phyloP scores from a whole-genome alignment of 2,888 invertebrate genomes.

The Oxyteleia sp. region DNA sequence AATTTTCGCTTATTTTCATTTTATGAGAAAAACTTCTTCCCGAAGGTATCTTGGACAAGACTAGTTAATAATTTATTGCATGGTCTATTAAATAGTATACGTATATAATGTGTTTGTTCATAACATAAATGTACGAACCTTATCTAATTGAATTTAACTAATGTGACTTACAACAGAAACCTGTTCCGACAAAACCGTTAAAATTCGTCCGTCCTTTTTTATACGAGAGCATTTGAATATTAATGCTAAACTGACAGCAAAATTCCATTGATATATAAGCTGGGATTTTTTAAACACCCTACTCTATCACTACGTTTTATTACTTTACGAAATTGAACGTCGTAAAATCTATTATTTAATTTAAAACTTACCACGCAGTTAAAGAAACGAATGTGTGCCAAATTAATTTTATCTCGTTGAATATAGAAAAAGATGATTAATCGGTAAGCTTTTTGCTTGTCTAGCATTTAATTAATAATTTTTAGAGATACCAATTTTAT shows the following conservation, averaged over 20 bases:
- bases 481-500: too few relatives aligned
- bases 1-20: background rate
- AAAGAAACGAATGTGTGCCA: background rate
- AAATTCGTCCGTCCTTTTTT: conserved; percentile 9
- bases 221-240: conserved; percentile 4
- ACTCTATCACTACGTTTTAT: background rate
- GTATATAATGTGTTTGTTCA: conserved; percentile 8
- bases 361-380: background rate
- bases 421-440: background rate
- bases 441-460: too few relatives aligned
- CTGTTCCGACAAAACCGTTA: conserved; percentile 10
- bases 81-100: conserved; percentile 1
- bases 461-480: too few relatives aligned
- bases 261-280: conserved; percentile 8
- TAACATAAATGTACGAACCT: background rate
- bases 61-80: conserved; percentile 4
- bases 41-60: background rate
- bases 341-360: conserved; percentile 2
- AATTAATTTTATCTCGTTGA: background rate
- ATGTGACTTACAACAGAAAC: conserved; percentile 3
- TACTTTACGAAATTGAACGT: conserved; percentile 2
- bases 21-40: background rate
- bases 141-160: conserved; percentile 27
- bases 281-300: background rate
- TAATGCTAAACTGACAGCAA: conserved; percentile 12